Evolutionary conservation across 2,888 invertebrate genomes (phyloP), one percentile per base, ranked within the genome.

Genomic region (Epinotia brunnichana): DNA sequence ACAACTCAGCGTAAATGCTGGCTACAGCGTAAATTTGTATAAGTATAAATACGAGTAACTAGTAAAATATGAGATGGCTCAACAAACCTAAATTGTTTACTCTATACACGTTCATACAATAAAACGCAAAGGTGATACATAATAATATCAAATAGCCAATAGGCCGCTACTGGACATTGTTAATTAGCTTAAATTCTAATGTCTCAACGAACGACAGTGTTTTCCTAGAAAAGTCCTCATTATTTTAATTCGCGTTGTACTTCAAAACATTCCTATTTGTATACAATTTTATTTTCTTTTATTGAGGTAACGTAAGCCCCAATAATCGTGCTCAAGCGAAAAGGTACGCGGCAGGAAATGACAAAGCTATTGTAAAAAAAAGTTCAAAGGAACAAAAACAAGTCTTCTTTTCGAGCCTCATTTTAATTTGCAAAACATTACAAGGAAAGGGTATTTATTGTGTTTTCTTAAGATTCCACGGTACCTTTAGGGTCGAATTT

Each of bases 371-470:
- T 71, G 60, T 48, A 51, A 57, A 68, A 71, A 71, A 72, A 72
- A 72, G 57, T 69, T 73, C 69, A 73, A 73, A 56, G 35, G 48
- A 54, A 73, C 41, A 53, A 54, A 73, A 62, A 69, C 57, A 73
- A 53, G 29, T 15, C 41, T 17, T 24, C 19, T 57, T 57, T 64
- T 35, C 5, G 41, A 53, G 72, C 67, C 44, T 44, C 60, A 66
- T 41, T 62, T 56, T 68, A 73, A 69, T 73, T 73, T 73, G 39
- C 24, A 63, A 70, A 73, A 73, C 57, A 63, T 63, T 62, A 62
- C 61, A 61, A 66, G 60, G 57, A 63, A 73, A 69, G 69, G 69
- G 69, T 73, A 73, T 73, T 73, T 73, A 69, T 73, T 59, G 63
- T 69, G 41, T 69, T 63, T 69, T 73, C 62, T 59, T 69, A 63